phyloP scores from a whole-genome alignment of 1,140 invertebrate species.

The Idris sp. region DNA sequence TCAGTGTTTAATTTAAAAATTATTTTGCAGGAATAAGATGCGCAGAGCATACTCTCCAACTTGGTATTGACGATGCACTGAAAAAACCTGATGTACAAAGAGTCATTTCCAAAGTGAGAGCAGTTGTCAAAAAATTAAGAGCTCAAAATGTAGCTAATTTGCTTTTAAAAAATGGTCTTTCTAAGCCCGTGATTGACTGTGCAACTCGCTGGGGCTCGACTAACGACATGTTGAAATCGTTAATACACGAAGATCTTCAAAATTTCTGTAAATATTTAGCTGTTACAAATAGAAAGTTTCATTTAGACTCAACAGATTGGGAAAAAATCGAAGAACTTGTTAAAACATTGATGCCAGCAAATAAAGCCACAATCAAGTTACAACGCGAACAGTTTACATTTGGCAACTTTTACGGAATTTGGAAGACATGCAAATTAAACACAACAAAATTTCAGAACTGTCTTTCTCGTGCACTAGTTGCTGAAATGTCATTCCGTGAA shows the following conservation, averaged over 20 bases:
- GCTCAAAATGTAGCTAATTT: slow-evolving; percentile 1
- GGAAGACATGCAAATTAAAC: slow-evolving; percentile 2
- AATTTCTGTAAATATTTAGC: slow-evolving; percentile 2
- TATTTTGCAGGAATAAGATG: slow-evolving; percentile 10
- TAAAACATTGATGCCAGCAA: slow-evolving; percentile 1
- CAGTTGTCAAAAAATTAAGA: slow-evolving; percentile 1
- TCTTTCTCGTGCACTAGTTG: not conserved
- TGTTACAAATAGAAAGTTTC: not conserved
- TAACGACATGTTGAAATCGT: slow-evolving; percentile 1
- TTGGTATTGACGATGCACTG: not conserved
- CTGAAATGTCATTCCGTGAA: slow-evolving; percentile 8
- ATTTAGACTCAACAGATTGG: not conserved
- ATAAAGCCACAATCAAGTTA: slow-evolving; percentile 4
- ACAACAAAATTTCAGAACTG: not conserved
- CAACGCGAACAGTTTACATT: not conserved
- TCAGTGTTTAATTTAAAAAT: slow-evolving; percentile 3
- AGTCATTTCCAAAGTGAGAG: not conserved
- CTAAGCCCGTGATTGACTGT: not conserved
- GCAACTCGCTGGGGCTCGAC: slow-evolving; percentile 1
- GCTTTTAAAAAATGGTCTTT: slow-evolving; percentile 3
- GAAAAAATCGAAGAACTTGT: slow-evolving; percentile 6
- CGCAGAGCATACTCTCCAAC: not conserved
- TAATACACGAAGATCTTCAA: not conserved
- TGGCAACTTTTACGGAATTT: slow-evolving; percentile 8
- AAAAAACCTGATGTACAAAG: not conserved